These are phyloP conservation scores for Parasteatoda tepidariorum DNA, from an alignment of 1,140 invertebrate genomes.

Conservation along the genomic window DNA sequence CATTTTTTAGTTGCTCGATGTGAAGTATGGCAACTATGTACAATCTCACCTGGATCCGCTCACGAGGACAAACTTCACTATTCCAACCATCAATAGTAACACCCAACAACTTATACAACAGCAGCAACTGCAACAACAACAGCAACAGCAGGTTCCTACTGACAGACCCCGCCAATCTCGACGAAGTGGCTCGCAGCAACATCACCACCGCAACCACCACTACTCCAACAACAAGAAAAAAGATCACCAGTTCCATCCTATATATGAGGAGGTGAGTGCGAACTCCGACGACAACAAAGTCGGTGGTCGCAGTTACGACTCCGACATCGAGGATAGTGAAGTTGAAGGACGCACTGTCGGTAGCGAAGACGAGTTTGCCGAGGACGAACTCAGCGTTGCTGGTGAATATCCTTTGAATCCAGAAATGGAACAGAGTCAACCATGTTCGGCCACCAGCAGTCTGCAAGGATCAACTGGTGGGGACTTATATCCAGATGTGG, in stretches of 20 bases:
- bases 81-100: not conserved
- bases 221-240: slow-evolving; percentile 20
- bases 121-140: not conserved
- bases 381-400: slow-evolving; percentile 63
- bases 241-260: slow-evolving; percentile 61
- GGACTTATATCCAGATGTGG: slow-evolving; percentile 61
- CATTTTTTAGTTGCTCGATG: slow-evolving; percentile 63
- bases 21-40: slow-evolving; percentile 63
- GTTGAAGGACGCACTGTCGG: slow-evolving; percentile 54
- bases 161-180: slow-evolving; percentile 11
- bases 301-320: slow-evolving; percentile 44
- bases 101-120: not conserved
- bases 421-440: slow-evolving; percentile 18
- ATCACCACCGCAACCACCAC: not conserved
- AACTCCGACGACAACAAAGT: slow-evolving; percentile 52
- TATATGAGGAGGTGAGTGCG: slow-evolving; percentile 63
- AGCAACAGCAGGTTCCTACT: slow-evolving; percentile 11
- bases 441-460: slow-evolving; percentile 62
- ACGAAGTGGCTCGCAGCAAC: not conserved
- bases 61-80: slow-evolving; percentile 56
- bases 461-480: slow-evolving; percentile 62
- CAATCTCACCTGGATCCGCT: slow-evolving; percentile 47
- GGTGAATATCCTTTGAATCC: slow-evolving; percentile 60
- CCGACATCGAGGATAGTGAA: slow-evolving; percentile 62
- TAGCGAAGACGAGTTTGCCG: slow-evolving; percentile 64